Evolutionary conservation across 2,888 invertebrate genomes (phyloP), one percentile per base, ranked within the genome.

Genomic region (Pollenia labialis): DNA sequence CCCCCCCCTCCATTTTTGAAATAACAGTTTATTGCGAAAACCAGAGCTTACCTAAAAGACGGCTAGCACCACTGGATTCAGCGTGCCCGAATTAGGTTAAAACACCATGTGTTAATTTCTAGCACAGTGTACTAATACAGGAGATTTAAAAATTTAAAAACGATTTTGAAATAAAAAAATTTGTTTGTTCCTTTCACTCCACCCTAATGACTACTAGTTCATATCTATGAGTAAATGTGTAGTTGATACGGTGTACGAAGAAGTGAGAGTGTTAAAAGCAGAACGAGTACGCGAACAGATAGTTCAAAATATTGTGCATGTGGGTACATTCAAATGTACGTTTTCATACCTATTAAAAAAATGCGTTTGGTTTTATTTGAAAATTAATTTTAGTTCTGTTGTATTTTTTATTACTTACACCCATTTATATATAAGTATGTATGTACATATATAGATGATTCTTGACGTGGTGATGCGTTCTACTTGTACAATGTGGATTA

Each of bases 301-400:
- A 58, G 56, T 60, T 9, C 6, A 52, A 52, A 58, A 56, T 7
- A 56, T 71, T 69, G 42, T 56, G 42, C 50, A 10, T 75, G 62
- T 69, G 54, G 72, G 66, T 75, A 62, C 69, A 81, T 76, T 71
- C 16, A 69, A 76, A 23, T 79, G 8, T 66, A 66, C 50, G 32
- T 23, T 56, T 11, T n/a, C 40, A 40, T 56, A 50, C 50, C 69
- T 80, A 54, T 75, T 75, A 42, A 44, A 56, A 56, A 69, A 18
- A 75, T 64, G 10, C 48, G 42, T 74, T 66, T 85, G 64, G 68
- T 58, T 82, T 80, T 58, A 80, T 79, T 86, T 86, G 40, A 82
- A 79, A 79, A 75, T 80, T 66, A 83, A 83, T 69, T 82, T 82
- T 54, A 69, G 40, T 68, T 68, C 82, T 52, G 44, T 54, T 32